Percentiles rank a stretch among this genome's conserved stretches.
Conservation (phyloP, 1,140 invertebrate species). For the Eurosta solidaginis region DNA sequence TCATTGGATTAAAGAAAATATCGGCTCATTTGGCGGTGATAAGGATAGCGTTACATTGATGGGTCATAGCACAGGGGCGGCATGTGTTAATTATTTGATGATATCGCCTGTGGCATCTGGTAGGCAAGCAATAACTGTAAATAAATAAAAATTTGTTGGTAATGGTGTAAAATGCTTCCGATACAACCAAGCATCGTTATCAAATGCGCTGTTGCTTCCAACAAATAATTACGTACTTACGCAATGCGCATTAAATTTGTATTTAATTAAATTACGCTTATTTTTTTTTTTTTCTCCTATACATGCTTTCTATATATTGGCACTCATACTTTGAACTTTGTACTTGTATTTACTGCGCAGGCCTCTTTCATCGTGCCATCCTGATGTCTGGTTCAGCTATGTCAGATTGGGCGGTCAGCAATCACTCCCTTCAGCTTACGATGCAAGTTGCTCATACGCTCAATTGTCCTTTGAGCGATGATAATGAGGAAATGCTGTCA, state of each 20-base stretch:
- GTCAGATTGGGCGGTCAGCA: slow-evolving; percentile 85
- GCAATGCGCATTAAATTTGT: too few species aligned
- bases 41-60: slow-evolving; percentile 83
- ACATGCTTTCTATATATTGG: too few species aligned
- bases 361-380: slow-evolving; percentile 88
- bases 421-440: slow-evolving; percentile 77
- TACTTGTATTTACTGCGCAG: slow-evolving; percentile 60
- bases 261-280: too few species aligned
- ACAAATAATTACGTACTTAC: too few species aligned
- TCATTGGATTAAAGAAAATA: slow-evolving; percentile 87
- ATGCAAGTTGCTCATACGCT: slow-evolving; percentile 79
- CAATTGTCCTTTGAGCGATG: slow-evolving; percentile 72
- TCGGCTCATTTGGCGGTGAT: slow-evolving; percentile 85
- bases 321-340: too few species aligned
- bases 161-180: not conserved
- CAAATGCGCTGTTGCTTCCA: not conserved
- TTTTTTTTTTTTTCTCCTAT: too few species aligned
- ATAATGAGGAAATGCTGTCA: slow-evolving; percentile 51
- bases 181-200: not conserved
- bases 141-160: not conserved
- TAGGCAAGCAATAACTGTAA: slow-evolving; percentile 48
- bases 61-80: slow-evolving; percentile 92
- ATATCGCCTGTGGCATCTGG: slow-evolving; percentile 79
- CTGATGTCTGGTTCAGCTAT: slow-evolving; percentile 93
- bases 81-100: slow-evolving; percentile 87